Evolutionary conservation across 1,140 invertebrate species (phyloP), one percentile per base, ranked within the genome.

Genomic region (Diorhabda elongata): DNA sequence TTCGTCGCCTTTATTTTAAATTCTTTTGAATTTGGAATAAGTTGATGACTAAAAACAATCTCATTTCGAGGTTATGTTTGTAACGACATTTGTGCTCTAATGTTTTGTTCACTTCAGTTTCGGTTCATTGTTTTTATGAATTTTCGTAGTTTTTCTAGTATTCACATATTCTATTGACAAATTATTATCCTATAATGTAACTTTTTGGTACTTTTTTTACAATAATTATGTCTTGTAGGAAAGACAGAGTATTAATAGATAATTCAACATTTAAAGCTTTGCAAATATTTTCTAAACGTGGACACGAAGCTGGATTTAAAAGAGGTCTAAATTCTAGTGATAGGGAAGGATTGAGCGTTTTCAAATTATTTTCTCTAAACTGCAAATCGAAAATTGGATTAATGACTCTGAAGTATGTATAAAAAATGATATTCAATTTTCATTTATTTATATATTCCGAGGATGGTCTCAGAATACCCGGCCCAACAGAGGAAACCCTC

Each of bases 251-350:
- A 42, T 86, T 87, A 71, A 84, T 94, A 6, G 91, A 93, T 80
- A 85, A 88, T 58, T 87, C 89, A 71, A 89, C 89, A 3, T 92
- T 88, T 76, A 85, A 86, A 67, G 87, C 88, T 8, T 79, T 96
- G 6, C 89, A 93, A 81, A 90, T 96, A 59, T 92, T 94, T 75
- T 86, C 87, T 58, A 83, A 85, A 42, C 84, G 87, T 58, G 82
- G 86, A n/a, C 92, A 94, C 80, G 92, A 92, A 5, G 91, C 91
- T 69, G 84, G 85, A 26, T 92, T 89, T 74, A 93, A 92, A 79
- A 84, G 85, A 58, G 87, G 87, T 6, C 79, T 82, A n/a, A 78
- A 78, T 26, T 84, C 84, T 42, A 83, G 80, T 68, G 83, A 78
- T 64, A 88, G 87, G 76, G 90, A 92, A 79, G 90, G 90, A 0